Base-by-base conservation (phyloP, 2,113 vertebrate species). In the Aptenodytes patagonicus region DNA sequence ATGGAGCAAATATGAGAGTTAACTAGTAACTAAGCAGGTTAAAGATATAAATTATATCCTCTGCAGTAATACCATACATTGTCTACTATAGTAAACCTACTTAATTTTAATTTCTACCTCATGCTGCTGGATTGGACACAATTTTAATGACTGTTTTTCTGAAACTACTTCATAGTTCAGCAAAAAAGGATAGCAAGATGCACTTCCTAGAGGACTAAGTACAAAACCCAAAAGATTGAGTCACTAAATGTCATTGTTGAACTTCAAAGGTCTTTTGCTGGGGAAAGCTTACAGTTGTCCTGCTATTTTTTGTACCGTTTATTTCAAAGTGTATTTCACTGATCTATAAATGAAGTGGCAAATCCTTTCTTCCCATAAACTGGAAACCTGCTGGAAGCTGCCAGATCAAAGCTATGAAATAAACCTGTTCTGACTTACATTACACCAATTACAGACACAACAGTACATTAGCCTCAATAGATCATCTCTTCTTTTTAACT, bases 381-480 rank as follows among this genome's bases (percentile, higher is more conserved):
- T 79, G 82, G 44, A 95, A 93, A 93, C 24, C 64, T 81, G 84
- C 75, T 93, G 80, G 89, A 96, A 95, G 71, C 61, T 55, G 55
- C 9, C 31, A 94, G 83, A 97, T 96, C 90, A 96, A 96, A 95
- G 86, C 69, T 92, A 36, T 1, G 13, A 91, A 95, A 92, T 68
- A 90, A 92, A 84, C 38, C 90, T 90, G 40, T 87, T 95, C 75
- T 83, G 69, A 58, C 40, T 94, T 85, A n/a, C 0, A 3, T 81
- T 94, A 82, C 68, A 83, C 31, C 77, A 84, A 34, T 93, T 96
- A 72, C 28, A 87, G 49, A 36, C 73, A 79, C 62, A 86, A 90
- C 54, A 84, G 52, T 70, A 69, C 64, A 46, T 89, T 86, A 96
- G 79, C 79, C 69, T 92, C 79, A 91, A 22, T 3, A 29, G 77